These are phyloP conservation scores for Lasiurus borealis DNA, from an alignment of 2,113 vertebrate genomes.

Conservation along the genomic window DNA sequence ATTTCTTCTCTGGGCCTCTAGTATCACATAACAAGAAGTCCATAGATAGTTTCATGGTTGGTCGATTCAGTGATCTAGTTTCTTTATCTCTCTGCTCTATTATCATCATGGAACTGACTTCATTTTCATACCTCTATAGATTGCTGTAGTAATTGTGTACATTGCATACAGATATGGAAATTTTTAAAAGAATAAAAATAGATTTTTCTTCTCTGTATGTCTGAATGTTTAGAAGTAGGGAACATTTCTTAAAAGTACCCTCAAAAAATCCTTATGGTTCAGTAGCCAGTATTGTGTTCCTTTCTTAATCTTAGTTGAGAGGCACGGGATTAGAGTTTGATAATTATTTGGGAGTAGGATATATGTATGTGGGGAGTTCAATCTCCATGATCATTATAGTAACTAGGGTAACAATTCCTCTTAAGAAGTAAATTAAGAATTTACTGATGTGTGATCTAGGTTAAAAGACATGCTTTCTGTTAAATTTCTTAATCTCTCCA, in stretches of 20 bases:
- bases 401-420: conserved; percentile 7
- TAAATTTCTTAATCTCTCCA: neutral
- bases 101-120: neutral
- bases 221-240: neutral
- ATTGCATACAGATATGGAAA: neutral
- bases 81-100: neutral
- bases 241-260: neutral
- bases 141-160: neutral
- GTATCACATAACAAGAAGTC: neutral
- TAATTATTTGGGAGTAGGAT: neutral
- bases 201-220: neutral
- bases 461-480: conserved; percentile 37
- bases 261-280: neutral
- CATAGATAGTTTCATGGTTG: neutral
- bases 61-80: neutral
- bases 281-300: conserved; percentile 9
- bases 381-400: neutral
- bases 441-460: neutral
- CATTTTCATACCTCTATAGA: neutral
- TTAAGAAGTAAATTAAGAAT: conserved; percentile 20
- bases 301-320: conserved; percentile 40
- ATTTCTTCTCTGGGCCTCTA: too few species aligned
- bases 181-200: conserved; percentile 39
- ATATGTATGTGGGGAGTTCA: neutral
- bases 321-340: neutral